Evolutionary conservation across 92 coral and sea anemone species (phyloP), one percentile per base, ranked within the genome.

Genomic region (Pocillopora meandrina): DNA sequence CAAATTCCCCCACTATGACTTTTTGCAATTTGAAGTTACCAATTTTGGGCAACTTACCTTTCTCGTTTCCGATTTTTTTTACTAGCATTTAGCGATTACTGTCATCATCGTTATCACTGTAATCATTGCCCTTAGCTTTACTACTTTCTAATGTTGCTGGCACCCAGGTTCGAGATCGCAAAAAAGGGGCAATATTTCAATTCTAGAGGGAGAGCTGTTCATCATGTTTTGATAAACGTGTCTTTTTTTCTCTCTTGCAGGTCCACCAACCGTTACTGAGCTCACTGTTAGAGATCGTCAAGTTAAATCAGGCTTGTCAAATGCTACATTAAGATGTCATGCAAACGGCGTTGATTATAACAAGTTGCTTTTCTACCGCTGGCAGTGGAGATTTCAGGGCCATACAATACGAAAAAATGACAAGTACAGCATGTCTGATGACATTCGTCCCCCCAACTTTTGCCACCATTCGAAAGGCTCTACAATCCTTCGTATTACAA

Each of bases 321-420:
- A 74, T 74, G 52, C 64, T 0, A 74, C 78, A 20, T 74, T 74
- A 42, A 5, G 3, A 5, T 74, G 78, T 47, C 26, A 20, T 11
- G 65, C 57, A 10, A 56, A n/a, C 31, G 59, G 26, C 6, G n/a
- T 74, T 1, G 64, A 12, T 19, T 55, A 57, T 74, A 36, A 9
- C 1, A 35, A 56, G 23, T 5, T 4, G 7, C 12, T 56, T 33
- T 56, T 74, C 19, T 74, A 74, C 13, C 21, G 9, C 42, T 74
- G 78, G 78, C 59, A 13, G 47, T 74, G 78, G 78, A 61, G 58
- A n/a, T 74, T 56, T 21, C 31, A 56, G 31, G 78, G 15, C 10
- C 11, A 56, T 0, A 42, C 20, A 56, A 26, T 74, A 17, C 4
- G 1, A 42, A n/a, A 26, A 74, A 21, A 74, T 74, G 47, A 7